Evolutionary conservation across 2,888 invertebrate species (phyloP).

Genomic region (Andrena flavipes): DNA sequence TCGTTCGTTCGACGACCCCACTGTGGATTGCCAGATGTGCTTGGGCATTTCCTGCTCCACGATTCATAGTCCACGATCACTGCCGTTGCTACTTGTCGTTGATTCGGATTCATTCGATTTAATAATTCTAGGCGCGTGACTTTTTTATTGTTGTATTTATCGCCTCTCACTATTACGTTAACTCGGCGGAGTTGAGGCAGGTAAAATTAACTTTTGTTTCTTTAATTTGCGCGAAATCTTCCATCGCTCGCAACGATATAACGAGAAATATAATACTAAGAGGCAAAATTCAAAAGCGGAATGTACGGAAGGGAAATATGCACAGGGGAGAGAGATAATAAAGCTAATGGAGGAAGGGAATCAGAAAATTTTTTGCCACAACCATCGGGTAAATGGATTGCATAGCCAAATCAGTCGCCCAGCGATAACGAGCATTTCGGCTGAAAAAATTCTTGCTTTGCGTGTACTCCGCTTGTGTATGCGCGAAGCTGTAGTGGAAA

Average conservation of each 20-base stretch:
- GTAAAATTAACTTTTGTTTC: too few relatives aligned
- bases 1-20: constrained; percentile 13
- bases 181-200: too few relatives aligned
- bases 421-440: constrained; percentile 34
- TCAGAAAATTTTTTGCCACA: neutral
- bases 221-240: too few relatives aligned
- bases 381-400: constrained; percentile 1
- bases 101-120: neutral
- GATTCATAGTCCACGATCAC: constrained; percentile 17
- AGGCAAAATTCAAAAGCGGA: too few relatives aligned
- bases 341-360: neutral
- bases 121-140: neutral
- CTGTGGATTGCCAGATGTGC: constrained; percentile 36
- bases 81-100: neutral
- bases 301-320: too few relatives aligned
- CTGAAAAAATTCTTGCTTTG: constrained; percentile 17
- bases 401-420: constrained; percentile 9
- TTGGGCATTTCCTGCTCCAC: constrained; percentile 12
- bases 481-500: constrained; percentile 21
- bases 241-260: too few relatives aligned
- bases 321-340: neutral
- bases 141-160: neutral
- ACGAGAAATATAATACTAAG: too few relatives aligned
- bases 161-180: too few relatives aligned
- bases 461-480: neutral